Base-by-base conservation (phyloP, 2,113 vertebrate species). In the Jacana jacana region DNA sequence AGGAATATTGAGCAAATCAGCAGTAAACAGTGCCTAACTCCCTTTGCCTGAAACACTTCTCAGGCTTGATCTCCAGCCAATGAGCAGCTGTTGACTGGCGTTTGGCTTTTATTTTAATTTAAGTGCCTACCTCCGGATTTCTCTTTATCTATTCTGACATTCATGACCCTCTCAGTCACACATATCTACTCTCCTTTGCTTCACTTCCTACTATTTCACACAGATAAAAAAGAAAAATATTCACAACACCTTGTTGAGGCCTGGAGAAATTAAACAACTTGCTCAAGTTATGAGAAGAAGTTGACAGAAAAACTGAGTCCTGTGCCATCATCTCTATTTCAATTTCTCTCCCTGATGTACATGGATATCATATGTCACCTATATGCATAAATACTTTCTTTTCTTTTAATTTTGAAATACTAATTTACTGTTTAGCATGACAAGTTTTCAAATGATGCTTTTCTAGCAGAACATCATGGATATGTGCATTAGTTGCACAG, bases 401-500 rank as follows among this genome's bases (percentile, higher is more conserved):
- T 78, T 40, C 33, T 80, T 90, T 82, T 66, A 48, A 52, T 78
- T 81, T 94, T 88, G 17, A 69, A 60, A 51, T 23, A 37, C 27
- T 55, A 30, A 42, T 60, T 91, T 54, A 72, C 28, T 71, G 33
- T 7, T 92, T 71, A 88, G 39, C 76, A 52, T 1, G 2, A 24
- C 40, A 69, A 81, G 57, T 49, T 92, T 84, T 89, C 58, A 94
- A 86, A 86, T 24, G 0, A 63, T 81, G 44, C 69, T 92, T 91
- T 81, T 76, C 83, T 75, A 76, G 49, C 69, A 84, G 72, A 92
- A 69, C 61, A 93, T 85, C 77, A 66, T 57, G 69, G 65, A 46
- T 88, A 60, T 91, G 49, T 87, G 68, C 86, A 81, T 93, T 92
- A 92, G 86, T 72, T 90, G 76, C 92, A 81, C 88, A 92, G 88